phyloP scores from a whole-genome alignment of 2,888 invertebrate species.

The Taenaris catops region DNA sequence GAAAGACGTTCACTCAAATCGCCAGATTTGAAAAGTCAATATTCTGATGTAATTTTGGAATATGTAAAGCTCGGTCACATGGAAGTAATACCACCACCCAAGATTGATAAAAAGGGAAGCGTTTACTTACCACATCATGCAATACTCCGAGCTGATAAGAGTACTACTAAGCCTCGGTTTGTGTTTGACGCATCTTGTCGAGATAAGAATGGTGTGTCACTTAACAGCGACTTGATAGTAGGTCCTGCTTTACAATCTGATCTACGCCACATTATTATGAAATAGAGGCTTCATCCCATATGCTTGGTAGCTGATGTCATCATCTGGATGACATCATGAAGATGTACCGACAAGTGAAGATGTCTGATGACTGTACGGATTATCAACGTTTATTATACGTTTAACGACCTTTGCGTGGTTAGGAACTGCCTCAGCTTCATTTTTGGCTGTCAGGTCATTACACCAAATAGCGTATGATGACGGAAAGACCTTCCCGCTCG shows the following conservation, averaged over 20 bases:
- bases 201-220: conserved; percentile 23
- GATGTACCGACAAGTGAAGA: conserved; percentile 19
- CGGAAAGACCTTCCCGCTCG: conserved; percentile 8
- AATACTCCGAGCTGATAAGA: conserved; percentile 27
- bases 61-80: conserved; percentile 8
- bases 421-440: conserved; percentile 25
- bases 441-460: conserved; percentile 20
- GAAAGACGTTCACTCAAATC: not conserved
- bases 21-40: not conserved
- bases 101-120: not conserved
- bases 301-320: conserved; percentile 15
- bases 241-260: conserved; percentile 23
- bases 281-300: conserved; percentile 18
- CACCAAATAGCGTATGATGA: conserved; percentile 20
- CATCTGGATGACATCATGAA: conserved; percentile 19
- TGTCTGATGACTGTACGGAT: conserved; percentile 2
- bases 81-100: not conserved
- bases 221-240: conserved; percentile 21
- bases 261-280: conserved; percentile 21
- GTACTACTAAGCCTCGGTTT: conserved; percentile 28
- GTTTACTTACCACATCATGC: conserved; percentile 33
- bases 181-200: conserved; percentile 29
- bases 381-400: conserved; percentile 12
- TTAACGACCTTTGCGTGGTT: conserved; percentile 20
- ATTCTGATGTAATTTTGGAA: conserved; percentile 6